Conservation (phyloP, 37 sponge, comb jelly and placozoan species). For the Geodia barretti region DNA sequence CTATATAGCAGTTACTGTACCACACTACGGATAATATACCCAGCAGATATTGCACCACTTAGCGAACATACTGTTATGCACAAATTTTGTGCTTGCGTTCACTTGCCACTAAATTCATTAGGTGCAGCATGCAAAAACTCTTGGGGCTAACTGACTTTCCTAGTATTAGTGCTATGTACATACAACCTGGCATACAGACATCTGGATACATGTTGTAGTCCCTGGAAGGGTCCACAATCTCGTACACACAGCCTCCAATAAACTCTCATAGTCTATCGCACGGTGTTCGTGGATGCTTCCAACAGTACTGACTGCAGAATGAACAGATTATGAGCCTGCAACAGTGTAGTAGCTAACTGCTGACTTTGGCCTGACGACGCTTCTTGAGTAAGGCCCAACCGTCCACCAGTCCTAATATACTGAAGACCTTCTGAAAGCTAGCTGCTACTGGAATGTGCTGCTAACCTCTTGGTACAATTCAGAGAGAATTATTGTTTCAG, state of each 20-base stretch:
- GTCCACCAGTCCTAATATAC: neutral
- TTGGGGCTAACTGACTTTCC: too few relatives aligned
- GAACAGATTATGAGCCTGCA: neutral
- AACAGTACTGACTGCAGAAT: neutral
- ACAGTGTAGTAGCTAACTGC: neutral
- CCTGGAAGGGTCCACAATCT: constrained; percentile 18
- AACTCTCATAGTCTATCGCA: constrained; percentile 1
- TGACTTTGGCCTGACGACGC: neutral
- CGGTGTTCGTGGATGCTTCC: constrained; percentile 9
- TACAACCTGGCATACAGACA: too few relatives aligned
- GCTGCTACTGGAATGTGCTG: neutral
- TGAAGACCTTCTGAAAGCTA: too few relatives aligned
- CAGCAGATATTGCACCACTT: too few relatives aligned
- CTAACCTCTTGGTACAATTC: constrained; percentile 41
- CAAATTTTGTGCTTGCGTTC: too few relatives aligned
- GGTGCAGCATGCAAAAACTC: too few relatives aligned
- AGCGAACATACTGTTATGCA: too few relatives aligned
- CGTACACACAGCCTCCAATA: constrained; percentile 20
- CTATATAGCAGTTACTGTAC: too few relatives aligned
- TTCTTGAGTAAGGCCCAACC: neutral
- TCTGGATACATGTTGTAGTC: constrained; percentile 47
- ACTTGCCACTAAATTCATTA: too few relatives aligned
- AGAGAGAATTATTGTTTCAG: constrained; percentile 31
- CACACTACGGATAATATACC: too few relatives aligned
- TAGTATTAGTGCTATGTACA: too few relatives aligned